Conservation (phyloP, 2,888 invertebrate species). For the Agrochola litura region DNA sequence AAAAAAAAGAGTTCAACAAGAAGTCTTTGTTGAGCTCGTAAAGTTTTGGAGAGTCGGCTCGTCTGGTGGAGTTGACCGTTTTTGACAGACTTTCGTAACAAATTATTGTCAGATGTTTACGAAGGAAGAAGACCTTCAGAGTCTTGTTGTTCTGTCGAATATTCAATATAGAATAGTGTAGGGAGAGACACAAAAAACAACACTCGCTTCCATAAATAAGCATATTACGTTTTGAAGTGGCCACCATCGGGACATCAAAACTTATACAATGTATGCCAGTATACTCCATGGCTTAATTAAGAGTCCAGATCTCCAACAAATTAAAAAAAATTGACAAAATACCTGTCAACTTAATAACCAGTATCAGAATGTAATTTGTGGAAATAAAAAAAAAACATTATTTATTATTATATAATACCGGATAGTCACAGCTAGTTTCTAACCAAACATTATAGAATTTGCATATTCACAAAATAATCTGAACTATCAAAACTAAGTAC, state of each 20-base stretch:
- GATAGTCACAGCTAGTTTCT: neutral
- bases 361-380: too few relatives aligned
- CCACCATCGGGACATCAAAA: neutral
- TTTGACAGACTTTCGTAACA: neutral
- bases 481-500: neutral
- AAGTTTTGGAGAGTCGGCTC: constrained; percentile 26
- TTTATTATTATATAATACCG: too few relatives aligned
- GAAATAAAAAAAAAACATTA: too few relatives aligned
- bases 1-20: constrained; percentile 18
- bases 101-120: neutral
- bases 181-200: neutral
- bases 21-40: constrained; percentile 22
- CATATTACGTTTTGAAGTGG: too few relatives aligned
- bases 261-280: neutral
- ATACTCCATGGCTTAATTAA: too few relatives aligned
- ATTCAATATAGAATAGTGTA: neutral
- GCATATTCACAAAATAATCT: neutral
- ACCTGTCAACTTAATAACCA: too few relatives aligned
- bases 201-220: neutral
- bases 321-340: too few relatives aligned
- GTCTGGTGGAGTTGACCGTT: constrained; percentile 30
- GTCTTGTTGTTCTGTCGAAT: neutral
- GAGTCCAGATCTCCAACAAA: too few relatives aligned
- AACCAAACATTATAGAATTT: neutral
- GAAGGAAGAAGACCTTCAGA: neutral